A percentile compares a stretch with the other conserved stretches of the same genome.
These are phyloP conservation scores for Dynastes maya DNA, from an alignment of 2,888 invertebrate genomes.

Conservation along the genomic window DNA sequence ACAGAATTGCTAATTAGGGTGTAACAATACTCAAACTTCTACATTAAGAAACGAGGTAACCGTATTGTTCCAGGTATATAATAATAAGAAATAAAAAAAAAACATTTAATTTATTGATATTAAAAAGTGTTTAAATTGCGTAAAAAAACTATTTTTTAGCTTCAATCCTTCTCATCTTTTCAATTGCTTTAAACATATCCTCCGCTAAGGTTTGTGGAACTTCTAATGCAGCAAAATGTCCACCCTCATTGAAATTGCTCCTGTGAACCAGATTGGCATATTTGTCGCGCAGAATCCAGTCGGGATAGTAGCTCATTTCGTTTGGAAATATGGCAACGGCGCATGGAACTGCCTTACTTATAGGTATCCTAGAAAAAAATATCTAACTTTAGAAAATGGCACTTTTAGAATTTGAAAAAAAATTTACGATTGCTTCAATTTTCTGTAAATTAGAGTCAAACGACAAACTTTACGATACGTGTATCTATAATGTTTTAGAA, in stretches of 20 bases:
- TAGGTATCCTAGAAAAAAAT: conserved; percentile 45
- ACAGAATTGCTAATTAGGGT: too few relatives aligned
- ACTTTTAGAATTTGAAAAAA: too few relatives aligned
- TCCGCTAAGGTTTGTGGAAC: conserved; percentile 79
- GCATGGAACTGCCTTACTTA: conserved; percentile 73
- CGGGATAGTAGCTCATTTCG: conserved; percentile 77
- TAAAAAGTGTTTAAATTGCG: background rate
- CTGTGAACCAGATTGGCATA: conserved; percentile 80
- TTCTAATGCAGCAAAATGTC: conserved; percentile 90
- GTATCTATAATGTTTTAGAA: too few relatives aligned
- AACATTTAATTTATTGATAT: background rate
- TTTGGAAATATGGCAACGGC: conserved; percentile 83
- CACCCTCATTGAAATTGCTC: conserved; percentile 78
- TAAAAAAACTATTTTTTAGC: conserved; percentile 3
- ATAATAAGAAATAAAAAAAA: background rate
- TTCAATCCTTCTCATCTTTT: conserved; percentile 40
- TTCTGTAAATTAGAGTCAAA: too few relatives aligned
- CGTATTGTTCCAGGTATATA: too few relatives aligned
- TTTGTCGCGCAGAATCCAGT: conserved; percentile 74
- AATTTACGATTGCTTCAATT: too few relatives aligned
- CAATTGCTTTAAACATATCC: conserved; percentile 79
- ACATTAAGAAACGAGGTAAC: too few relatives aligned
- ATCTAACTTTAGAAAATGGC: background rate
- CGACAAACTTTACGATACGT: too few relatives aligned
- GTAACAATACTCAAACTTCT: too few relatives aligned